Percentiles rank a stretch among this genome's conserved stretches.
Conservation (phyloP, 2,888 invertebrate species). For the Drosophila testacea region DNA sequence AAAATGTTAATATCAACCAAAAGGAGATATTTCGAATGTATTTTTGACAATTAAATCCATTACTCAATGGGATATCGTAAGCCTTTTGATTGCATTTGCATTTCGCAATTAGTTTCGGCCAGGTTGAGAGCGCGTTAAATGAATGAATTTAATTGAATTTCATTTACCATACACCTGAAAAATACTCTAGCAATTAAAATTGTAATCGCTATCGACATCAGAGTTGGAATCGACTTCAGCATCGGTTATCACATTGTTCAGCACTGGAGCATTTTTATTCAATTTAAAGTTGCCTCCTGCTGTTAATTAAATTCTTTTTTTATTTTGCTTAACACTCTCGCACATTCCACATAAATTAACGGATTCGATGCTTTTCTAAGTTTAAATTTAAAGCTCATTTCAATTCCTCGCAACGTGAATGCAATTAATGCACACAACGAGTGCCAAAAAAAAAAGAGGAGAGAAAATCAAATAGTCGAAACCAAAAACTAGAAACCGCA, state of each 20-base stretch:
- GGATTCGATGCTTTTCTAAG: not conserved
- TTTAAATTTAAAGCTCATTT: not conserved
- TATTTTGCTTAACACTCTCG: not conserved
- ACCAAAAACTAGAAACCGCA: not conserved
- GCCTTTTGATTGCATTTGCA: slow-evolving; percentile 35
- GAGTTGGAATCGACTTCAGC: not conserved
- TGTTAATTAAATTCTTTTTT: slow-evolving; percentile 26
- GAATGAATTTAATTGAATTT: slow-evolving; percentile 37
- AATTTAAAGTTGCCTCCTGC: not conserved
- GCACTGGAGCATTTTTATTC: slow-evolving; percentile 8
- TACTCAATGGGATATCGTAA: not conserved
- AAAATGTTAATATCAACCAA: not conserved
- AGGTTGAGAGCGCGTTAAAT: slow-evolving; percentile 33
- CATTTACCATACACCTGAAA: slow-evolving; percentile 8
- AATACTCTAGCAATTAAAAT: slow-evolving; percentile 4
- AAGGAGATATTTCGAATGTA: not conserved
- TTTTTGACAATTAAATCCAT: not conserved
- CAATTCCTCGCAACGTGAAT: not conserved
- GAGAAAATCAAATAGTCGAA: not conserved
- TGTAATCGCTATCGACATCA: not conserved
- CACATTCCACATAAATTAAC: not conserved
- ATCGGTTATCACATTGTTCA: not conserved
- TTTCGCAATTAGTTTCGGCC: slow-evolving; percentile 49
- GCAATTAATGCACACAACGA: not conserved
- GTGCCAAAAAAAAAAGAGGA: not conserved